phyloP scores from a whole-genome alignment of 92 coral and sea anemone genomes.

The Pocillopora meandrina region DNA sequence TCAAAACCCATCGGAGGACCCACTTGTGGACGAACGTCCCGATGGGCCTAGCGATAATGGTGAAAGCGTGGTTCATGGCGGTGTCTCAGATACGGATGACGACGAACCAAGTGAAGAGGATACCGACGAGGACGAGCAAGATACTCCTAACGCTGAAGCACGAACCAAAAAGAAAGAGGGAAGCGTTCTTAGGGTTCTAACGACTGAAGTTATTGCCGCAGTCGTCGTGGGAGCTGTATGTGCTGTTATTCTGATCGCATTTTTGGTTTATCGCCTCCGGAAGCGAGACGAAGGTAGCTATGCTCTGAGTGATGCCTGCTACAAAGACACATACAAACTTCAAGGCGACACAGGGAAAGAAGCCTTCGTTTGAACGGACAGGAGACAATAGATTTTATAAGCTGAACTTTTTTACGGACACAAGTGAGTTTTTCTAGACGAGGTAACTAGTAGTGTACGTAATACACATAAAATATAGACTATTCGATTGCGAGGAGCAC shows the following conservation, averaged over 20 bases:
- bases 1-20: background rate
- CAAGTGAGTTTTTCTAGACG: background rate
- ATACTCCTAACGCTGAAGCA: constrained; percentile 28
- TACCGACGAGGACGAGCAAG: background rate
- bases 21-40: background rate
- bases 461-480: constrained; percentile 5
- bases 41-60: constrained; percentile 45
- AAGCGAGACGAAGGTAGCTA: constrained; percentile 97
- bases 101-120: too few species aligned
- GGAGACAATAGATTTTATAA: constrained; percentile 4
- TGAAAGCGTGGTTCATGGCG: background rate
- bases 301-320: constrained; percentile 71
- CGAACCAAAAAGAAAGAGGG: constrained; percentile 16
- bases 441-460: background rate
- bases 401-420: constrained; percentile 15
- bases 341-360: constrained; percentile 86
- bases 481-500: background rate
- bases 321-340: constrained; percentile 80
- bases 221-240: constrained; percentile 97
- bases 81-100: background rate
- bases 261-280: constrained; percentile 93
- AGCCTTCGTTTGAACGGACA: constrained; percentile 79
- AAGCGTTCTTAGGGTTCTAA: constrained; percentile 51
- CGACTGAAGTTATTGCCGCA: constrained; percentile 93
- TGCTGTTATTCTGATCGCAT: constrained; percentile 90